phyloP scores from a whole-genome alignment of 2,888 invertebrate species.

The Resseliella maxima region DNA sequence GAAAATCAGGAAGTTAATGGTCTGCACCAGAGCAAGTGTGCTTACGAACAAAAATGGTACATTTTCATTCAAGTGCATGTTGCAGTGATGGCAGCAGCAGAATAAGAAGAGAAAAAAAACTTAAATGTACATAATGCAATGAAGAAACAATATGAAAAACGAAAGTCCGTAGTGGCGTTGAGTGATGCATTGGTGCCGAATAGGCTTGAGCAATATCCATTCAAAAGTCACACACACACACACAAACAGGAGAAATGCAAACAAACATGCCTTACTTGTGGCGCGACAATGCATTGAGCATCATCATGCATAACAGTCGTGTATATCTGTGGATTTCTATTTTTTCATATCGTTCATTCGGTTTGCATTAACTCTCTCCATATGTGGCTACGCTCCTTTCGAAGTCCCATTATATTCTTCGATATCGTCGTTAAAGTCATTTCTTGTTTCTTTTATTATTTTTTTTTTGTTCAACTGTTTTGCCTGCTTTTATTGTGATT shows the following conservation, averaged over 20 bases:
- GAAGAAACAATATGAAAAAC: not conserved
- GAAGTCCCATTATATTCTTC: slow-evolving; percentile 31
- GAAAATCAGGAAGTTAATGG: not conserved
- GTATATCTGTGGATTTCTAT: not conserved
- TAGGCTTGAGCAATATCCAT: not conserved
- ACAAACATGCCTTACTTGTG: not conserved
- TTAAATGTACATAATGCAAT: not conserved
- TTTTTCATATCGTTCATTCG: not conserved
- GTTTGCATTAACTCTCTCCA: not conserved
- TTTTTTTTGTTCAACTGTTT: slow-evolving; percentile 13
- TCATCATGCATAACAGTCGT: slow-evolving; percentile 8
- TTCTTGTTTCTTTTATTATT: not conserved
- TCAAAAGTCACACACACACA: not conserved
- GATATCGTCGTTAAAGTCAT: slow-evolving; percentile 22
- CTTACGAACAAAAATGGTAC: not conserved
- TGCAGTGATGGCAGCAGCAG: not conserved
- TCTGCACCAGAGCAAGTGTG: not conserved
- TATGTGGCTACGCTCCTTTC: not conserved
- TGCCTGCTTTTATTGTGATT: slow-evolving; percentile 11
- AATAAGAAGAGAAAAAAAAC: not conserved
- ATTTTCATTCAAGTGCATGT: slow-evolving; percentile 8
- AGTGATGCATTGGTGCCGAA: not conserved
- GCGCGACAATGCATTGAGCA: not conserved
- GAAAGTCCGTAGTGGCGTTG: not conserved
- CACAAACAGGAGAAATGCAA: not conserved